These are phyloP conservation scores for Menidia menidia DNA, from an alignment of 2,797 vertebrate genomes.

Conservation along the genomic window DNA sequence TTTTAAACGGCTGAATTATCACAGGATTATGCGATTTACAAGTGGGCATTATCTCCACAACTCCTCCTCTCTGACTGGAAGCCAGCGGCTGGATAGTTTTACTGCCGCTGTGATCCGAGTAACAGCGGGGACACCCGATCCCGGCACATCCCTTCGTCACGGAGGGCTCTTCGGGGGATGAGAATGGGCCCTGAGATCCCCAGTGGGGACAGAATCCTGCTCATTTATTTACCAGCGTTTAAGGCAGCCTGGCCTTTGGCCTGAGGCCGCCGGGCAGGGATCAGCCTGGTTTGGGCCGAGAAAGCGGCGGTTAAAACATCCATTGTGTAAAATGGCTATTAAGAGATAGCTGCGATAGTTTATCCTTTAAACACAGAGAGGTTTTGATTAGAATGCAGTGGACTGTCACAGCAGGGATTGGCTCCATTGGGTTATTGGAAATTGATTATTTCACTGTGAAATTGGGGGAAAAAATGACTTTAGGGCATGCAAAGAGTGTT, in stretches of 20 bases:
- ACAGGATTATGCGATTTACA: slow-evolving; percentile 7
- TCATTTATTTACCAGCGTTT: slow-evolving; percentile 83
- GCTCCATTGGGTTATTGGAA: no score
- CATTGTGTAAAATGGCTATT: no score
- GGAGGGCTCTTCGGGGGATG: slow-evolving; percentile 77
- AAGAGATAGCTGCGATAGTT: neutral
- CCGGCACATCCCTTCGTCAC: slow-evolving; percentile 60
- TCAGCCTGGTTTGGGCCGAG: slow-evolving; percentile 24
- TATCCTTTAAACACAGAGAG: slow-evolving; percentile 28
- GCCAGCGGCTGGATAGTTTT: slow-evolving; percentile 67
- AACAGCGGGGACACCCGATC: slow-evolving; percentile 75
- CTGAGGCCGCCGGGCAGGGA: slow-evolving; percentile 29
- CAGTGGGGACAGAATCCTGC: slow-evolving; percentile 72
- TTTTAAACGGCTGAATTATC: neutral
- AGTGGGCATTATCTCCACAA: neutral
- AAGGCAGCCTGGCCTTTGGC: slow-evolving; percentile 57
- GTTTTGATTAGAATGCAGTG: slow-evolving; percentile 6
- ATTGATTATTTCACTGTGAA: no score
- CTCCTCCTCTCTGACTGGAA: slow-evolving; percentile 29
- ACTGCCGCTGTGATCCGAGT: slow-evolving; percentile 76
- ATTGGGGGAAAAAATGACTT: no score
- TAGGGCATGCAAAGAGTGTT: no score
- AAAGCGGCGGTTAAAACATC: no score
- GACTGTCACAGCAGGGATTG: no score
- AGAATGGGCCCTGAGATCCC: slow-evolving; percentile 69